A percentile compares a stretch with the other conserved stretches of the same genome.
Evolutionary conservation across 2,888 invertebrate species (phyloP).

Genomic region (Volucella zonaria): DNA sequence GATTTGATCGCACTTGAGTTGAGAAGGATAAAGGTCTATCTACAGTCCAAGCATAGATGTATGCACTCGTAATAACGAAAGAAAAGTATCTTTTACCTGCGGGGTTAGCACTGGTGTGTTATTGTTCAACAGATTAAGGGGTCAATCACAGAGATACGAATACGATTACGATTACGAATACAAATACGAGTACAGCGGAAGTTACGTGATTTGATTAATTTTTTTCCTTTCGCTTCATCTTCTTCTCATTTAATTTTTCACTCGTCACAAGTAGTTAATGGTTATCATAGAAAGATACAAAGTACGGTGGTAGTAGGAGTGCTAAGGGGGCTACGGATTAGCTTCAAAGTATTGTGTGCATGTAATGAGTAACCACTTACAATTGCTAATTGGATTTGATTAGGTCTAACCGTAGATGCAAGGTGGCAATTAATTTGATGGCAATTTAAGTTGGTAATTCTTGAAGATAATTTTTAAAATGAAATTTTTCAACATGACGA

Average conservation of each 20-base stretch:
- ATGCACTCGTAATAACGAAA: too few species aligned
- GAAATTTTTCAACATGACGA: not conserved
- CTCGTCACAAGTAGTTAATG: not conserved
- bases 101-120: not conserved
- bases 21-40: not conserved
- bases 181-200: conserved; percentile 26
- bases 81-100: not conserved
- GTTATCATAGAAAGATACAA: not conserved
- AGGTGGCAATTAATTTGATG: not conserved
- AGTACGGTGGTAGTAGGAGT: not conserved
- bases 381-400: conserved; percentile 20
- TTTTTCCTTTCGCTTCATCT: too few species aligned
- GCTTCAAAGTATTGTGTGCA: not conserved
- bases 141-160: conserved; percentile 13
- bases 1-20: conserved; percentile 36
- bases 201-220: conserved; percentile 5
- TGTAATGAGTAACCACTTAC: not conserved
- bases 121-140: conserved; percentile 48
- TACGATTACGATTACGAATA: too few species aligned
- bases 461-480: not conserved
- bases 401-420: conserved; percentile 6
- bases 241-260: not conserved
- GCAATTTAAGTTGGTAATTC: not conserved
- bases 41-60: too few species aligned
- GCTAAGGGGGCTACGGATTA: not conserved